Evolutionary conservation across 2,888 invertebrate genomes (phyloP), one percentile per base, ranked within the genome.

Genomic region (Liposcelis brunnea): DNA sequence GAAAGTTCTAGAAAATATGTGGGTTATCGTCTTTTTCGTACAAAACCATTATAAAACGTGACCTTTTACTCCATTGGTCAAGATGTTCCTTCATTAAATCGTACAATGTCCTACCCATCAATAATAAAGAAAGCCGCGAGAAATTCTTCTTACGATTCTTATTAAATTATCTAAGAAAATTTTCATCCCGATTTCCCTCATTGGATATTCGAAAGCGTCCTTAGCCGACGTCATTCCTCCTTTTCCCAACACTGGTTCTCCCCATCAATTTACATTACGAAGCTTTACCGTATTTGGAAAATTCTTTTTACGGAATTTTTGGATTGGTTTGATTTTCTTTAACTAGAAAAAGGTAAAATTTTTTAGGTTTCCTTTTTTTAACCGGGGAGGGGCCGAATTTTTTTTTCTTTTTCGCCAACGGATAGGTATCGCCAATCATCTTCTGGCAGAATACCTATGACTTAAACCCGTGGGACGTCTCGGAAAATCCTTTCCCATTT

Each of bases 51-150:
- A 15, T 16, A 14, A 19, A 19, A 40, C 21, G 19, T 40, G 40
- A 40, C 40, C 40, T 40, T 19, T 40, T 40, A 40, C 40, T 12
- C 21, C 40, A 40, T 40, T 40, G 40, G 40, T 40, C 40, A 40
- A 40, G 40, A 40, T 40, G 40, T 19, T 40, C n/a, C 40, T 21
- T 21, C 26, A 26, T 26, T 26, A 26, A 26, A 26, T 6, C 26
- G 8, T 26, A 26, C 26, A 8, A 26, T 26, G 26, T 26, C 26
- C 26, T 26, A 6, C 8, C 26, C 8, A 6, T 6, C 26, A 26
- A 26, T 8, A 26, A 26, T 6, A 26, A 6, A 4, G 4, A 26
- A 8, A 26, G 26, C 26, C 8, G 5, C 8, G 5, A 8, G 4
- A 6, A 26, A 8, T 26, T 26, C 26, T 26, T 26, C 26, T 26